These are phyloP conservation scores for Mimachlamys varia DNA, from an alignment of 2,888 invertebrate species.

Conservation along the genomic window DNA sequence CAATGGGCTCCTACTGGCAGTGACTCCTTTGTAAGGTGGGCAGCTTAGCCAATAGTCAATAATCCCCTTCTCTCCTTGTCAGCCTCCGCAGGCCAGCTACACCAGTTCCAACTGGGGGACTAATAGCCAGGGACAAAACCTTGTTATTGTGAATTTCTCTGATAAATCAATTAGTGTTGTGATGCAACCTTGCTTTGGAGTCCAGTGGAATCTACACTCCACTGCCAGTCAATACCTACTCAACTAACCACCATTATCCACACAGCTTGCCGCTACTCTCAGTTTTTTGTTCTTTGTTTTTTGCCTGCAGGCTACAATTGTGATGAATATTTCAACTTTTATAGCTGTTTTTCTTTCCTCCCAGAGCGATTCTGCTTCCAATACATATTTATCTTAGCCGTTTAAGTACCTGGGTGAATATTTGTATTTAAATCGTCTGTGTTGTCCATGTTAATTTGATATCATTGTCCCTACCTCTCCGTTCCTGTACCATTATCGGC, in stretches of 20 bases:
- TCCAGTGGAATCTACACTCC: neutral
- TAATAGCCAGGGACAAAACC: conserved; percentile 31
- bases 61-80: conserved; percentile 32
- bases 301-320: conserved; percentile 10
- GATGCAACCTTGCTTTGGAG: neutral
- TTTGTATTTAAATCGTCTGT: neutral
- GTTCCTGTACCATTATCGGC: conserved; percentile 3
- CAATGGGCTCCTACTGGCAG: neutral
- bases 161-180: conserved; percentile 21
- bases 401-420: conserved; percentile 20
- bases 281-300: neutral
- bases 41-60: conserved; percentile 14
- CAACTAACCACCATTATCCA: neutral
- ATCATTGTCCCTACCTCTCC: neutral
- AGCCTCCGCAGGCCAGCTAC: conserved; percentile 27
- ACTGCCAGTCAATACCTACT: neutral
- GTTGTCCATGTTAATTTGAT: conserved; percentile 7
- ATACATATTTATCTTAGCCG: neutral
- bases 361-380: neutral
- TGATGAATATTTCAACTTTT: conserved; percentile 31
- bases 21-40: conserved; percentile 20
- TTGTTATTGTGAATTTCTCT: conserved; percentile 30
- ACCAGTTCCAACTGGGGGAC: neutral
- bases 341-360: neutral
- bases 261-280: neutral